Percentiles rank a stretch among this genome's conserved stretches.
Evolutionary conservation across 2,888 invertebrate genomes (phyloP).

Genomic region (Leucophenga montana): DNA sequence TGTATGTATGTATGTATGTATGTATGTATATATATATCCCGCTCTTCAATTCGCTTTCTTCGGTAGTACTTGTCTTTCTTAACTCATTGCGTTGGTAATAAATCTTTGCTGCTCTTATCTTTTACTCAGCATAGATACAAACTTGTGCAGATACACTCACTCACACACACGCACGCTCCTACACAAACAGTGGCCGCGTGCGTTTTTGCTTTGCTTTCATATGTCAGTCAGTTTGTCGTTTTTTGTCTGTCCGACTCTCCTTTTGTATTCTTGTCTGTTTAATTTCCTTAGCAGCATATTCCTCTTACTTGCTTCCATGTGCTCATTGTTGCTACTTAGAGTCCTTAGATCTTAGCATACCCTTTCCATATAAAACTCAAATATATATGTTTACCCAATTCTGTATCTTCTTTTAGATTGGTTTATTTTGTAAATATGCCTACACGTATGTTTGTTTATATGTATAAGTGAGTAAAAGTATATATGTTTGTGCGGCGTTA

Average conservation of each 20-base stretch:
- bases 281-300: conserved; percentile 4
- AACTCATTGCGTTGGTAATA: conserved; percentile 71
- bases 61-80: conserved; percentile 70
- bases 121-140: conserved; percentile 32
- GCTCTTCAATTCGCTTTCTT: conserved; percentile 17
- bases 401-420: too few species aligned
- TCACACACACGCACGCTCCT: background rate
- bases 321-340: conserved; percentile 19
- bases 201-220: conserved; percentile 25
- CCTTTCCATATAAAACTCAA: too few species aligned
- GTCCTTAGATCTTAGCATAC: too few species aligned
- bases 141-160: background rate
- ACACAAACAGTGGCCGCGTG: background rate
- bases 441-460: too few species aligned
- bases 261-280: background rate
- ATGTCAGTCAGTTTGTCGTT: conserved; percentile 26
- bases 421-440: too few species aligned
- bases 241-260: background rate
- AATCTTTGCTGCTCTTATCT: conserved; percentile 69
- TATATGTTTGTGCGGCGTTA: too few species aligned
- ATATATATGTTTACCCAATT: too few species aligned
- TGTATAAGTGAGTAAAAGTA: too few species aligned
- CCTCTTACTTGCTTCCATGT: background rate
- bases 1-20: conserved; percentile 29
- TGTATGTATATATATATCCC: conserved; percentile 43